Conservation (phyloP, 2,797 vertebrate genomes). For the Parambassis ranga region DNA sequence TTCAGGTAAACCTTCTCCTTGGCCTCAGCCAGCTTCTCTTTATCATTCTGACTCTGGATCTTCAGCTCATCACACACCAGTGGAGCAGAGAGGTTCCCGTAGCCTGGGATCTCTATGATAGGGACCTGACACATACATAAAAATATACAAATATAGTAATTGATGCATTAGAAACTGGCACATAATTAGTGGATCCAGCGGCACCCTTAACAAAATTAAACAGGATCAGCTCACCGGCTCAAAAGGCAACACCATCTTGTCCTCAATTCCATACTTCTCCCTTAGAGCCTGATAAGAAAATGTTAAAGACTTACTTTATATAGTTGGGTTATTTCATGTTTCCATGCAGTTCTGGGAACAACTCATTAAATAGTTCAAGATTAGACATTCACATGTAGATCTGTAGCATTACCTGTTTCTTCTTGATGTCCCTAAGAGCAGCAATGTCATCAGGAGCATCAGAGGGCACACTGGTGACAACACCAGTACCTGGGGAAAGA, state of each 20-base stretch:
- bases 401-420: constrained; percentile 85
- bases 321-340: too few relatives aligned
- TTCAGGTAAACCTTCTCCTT: constrained; percentile 96
- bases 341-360: too few relatives aligned
- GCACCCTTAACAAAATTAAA: neutral
- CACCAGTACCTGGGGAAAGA: constrained; percentile 85
- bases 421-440: constrained; percentile 94
- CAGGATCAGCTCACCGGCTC: constrained; percentile 86
- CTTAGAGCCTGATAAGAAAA: constrained; percentile 95
- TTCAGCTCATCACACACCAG: constrained; percentile 92
- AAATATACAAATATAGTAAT: neutral
- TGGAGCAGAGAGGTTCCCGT: constrained; percentile 90
- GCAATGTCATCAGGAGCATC: constrained; percentile 95
- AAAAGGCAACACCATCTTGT: constrained; percentile 96
- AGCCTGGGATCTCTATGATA: constrained; percentile 93
- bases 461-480: constrained; percentile 96
- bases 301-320: too few relatives aligned
- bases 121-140: constrained; percentile 81
- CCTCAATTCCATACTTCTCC: constrained; percentile 92
- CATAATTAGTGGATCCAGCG: neutral
- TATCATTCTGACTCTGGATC: constrained; percentile 98
- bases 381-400: neutral
- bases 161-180: neutral
- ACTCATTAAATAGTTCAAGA: too few relatives aligned
- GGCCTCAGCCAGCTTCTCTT: constrained; percentile 93